Base-by-base conservation (phyloP, 2,797 vertebrate genomes). In the Emys orbicularis region DNA sequence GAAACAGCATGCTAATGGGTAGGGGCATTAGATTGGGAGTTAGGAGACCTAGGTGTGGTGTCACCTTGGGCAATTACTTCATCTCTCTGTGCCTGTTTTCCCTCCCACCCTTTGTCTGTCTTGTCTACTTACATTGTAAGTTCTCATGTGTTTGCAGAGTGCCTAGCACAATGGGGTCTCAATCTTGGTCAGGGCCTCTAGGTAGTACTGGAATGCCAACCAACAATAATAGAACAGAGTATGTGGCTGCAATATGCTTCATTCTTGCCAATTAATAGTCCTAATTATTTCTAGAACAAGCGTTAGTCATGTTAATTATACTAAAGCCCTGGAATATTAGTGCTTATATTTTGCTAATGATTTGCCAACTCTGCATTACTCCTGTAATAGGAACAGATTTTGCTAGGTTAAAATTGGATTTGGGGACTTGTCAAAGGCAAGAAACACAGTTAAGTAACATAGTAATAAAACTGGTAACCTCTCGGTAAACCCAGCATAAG, bases 261-360 rank as follows among this genome's bases (percentile, higher is more conserved):
- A 89, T 87, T 34, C 10, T 90, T 88, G 59, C 92, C 82, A 77
- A 61, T 0, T 1, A 77, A 79, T 81, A 87, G 94, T 88, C 41
- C 81, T 56, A 91, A 88, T 85, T 81, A 65, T 47, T 65, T 84
- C 87, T 97, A 89, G 47, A 96, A 82, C 68, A 90, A 90, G 74
- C 56, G 74, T 94, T 87, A 96, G 90, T 74, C 1, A 1, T 0
- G 0, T 83, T 84, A 84, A 37, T 10, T 37, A 59, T 80, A 8
- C 29, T 2, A 74, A 74, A 50, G 83, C 80, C 56, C 9, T 0
- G 74, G 93, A 93, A 47, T 18, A 0, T 84, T 31, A 82, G 57
- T 49, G 3, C 47, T 89, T 90, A 80, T 85, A 34, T 59, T 27
- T 53, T 31, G 87, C 5, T 1, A 86, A 92, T 53, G 68, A 90